Base-by-base conservation (phyloP, 2,797 vertebrate species). In the Rhyacichthys aspro region DNA sequence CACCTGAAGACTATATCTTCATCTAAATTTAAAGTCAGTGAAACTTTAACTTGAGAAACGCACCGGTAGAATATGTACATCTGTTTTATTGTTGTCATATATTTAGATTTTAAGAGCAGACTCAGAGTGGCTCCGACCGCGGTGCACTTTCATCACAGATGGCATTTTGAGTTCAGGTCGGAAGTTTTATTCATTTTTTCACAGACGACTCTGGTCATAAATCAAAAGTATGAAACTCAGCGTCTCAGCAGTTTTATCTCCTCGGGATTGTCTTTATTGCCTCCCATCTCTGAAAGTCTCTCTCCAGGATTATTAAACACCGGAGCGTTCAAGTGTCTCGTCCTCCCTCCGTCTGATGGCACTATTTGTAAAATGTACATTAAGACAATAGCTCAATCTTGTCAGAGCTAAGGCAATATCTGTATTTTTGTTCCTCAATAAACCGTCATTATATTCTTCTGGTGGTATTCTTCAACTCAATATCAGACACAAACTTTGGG, bases 121-220 rank as follows among this genome's bases (percentile, higher is more conserved):
- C 1, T 7, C 10, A 15, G 33, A 36, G 64, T 63, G 19, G 2
- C 43, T 17, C 33, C 43, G 53, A 52, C 49, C 16, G 32, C 15
- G 14, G 41, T 14, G 53, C 53, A 57, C n/a, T 17, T 45, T 63
- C 53, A 56, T 58, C 69, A 70, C 68, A 65, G 60, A 38, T 59
- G 62, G 56, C 66, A 43, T 65, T 73, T 75, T 62, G 34, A 62
- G 65, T 72, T 75, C 59, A 72, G 19, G 45, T 52, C 8, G 36
- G 53, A 61, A 38, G 53, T 43, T 42, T 55, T 32, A 8, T 15
- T n/a, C 6, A 3, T 15, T 11, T 34, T 65, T 52, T 55, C 37
- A 18, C 28, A 48, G 57, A 41, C 3, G 28, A 17, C 47, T 56
- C 43, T 16, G 48, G 34, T 43, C 38, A 19, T 80, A 66, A 69